A percentile compares a stretch with the other conserved stretches of the same genome.
Evolutionary conservation across 2,888 invertebrate genomes (phyloP).

Genomic region (Alloplasta piceator): DNA sequence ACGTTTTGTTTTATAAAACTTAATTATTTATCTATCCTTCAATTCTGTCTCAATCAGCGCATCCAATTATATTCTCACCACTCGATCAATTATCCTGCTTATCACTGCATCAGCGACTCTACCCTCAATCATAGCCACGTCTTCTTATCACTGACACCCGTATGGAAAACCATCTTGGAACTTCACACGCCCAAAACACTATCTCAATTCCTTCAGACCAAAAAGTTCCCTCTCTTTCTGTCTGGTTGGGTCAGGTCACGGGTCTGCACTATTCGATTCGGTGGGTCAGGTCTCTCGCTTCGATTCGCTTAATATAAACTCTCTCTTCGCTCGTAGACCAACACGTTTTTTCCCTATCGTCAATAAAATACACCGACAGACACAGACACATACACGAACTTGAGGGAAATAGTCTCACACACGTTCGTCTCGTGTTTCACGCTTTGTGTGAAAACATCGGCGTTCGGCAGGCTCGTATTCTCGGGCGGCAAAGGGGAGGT

Average conservation of each 20-base stretch:
- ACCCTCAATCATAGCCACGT: background rate
- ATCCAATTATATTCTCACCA: background rate
- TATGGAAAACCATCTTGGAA: no score
- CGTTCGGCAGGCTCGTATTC: background rate
- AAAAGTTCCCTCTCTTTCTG: no score
- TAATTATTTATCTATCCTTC: background rate
- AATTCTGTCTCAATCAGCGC: background rate
- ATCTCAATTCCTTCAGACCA: no score
- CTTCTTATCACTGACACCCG: background rate
- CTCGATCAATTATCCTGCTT: background rate
- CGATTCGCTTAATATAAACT: slow-evolving; percentile 7
- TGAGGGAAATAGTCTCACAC: background rate
- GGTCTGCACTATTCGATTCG: slow-evolving; percentile 4
- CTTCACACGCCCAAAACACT: no score
- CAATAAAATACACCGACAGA: slow-evolving; percentile 7
- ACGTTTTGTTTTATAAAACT: no score
- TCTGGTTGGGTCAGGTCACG: slow-evolving; percentile 37
- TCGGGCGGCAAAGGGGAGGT: background rate
- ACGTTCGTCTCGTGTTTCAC: slow-evolving; percentile 3
- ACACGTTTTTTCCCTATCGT: slow-evolving; percentile 34
- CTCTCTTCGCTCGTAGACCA: slow-evolving; percentile 17
- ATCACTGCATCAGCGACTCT: background rate
- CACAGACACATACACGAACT: background rate
- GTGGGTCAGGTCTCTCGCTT: slow-evolving; percentile 46
- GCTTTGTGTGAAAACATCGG: slow-evolving; percentile 25